Evolutionary conservation across 1,140 invertebrate genomes (phyloP).

Genomic region (Apis laboriosa): DNA sequence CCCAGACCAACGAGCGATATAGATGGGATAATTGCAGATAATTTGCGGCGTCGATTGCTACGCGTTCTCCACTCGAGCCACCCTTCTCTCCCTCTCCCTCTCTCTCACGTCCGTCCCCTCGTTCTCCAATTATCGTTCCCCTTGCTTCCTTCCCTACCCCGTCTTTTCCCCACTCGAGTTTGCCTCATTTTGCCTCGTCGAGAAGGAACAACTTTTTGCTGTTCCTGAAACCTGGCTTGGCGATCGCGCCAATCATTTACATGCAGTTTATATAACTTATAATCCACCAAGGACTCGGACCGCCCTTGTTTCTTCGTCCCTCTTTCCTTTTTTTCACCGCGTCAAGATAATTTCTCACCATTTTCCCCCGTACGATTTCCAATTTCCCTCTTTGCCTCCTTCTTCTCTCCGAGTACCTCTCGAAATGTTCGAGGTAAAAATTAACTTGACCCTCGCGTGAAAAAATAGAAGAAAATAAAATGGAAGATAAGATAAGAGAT

Average conservation of each 20-base stretch:
- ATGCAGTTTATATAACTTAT: conserved; percentile 45
- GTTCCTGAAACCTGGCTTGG: conserved; percentile 11
- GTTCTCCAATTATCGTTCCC: conserved; percentile 65
- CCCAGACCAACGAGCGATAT: conserved; percentile 61
- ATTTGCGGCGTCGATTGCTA: conserved; percentile 69
- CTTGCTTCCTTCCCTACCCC: conserved; percentile 53
- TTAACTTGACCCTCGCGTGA: too few species aligned
- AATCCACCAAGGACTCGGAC: conserved; percentile 22
- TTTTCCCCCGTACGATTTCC: too few species aligned
- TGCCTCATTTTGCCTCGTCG: conserved; percentile 57
- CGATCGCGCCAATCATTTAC: conserved; percentile 49
- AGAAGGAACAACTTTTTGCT: conserved; percentile 55
- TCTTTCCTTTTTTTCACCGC: too few species aligned
- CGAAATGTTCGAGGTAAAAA: too few species aligned
- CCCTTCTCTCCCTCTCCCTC: conserved; percentile 62
- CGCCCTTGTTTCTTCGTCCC: not conserved
- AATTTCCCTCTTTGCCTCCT: too few species aligned
- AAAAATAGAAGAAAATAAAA: too few species aligned
- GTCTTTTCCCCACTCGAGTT: conserved; percentile 40
- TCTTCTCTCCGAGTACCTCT: too few species aligned
- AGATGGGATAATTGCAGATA: conserved; percentile 70
- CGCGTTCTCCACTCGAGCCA: conserved; percentile 62
- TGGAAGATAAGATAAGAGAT: too few species aligned
- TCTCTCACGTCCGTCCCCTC: conserved; percentile 43
- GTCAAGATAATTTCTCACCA: too few species aligned